Conservation (phyloP, 2,888 invertebrate genomes). For the Lysandra coridon region DNA sequence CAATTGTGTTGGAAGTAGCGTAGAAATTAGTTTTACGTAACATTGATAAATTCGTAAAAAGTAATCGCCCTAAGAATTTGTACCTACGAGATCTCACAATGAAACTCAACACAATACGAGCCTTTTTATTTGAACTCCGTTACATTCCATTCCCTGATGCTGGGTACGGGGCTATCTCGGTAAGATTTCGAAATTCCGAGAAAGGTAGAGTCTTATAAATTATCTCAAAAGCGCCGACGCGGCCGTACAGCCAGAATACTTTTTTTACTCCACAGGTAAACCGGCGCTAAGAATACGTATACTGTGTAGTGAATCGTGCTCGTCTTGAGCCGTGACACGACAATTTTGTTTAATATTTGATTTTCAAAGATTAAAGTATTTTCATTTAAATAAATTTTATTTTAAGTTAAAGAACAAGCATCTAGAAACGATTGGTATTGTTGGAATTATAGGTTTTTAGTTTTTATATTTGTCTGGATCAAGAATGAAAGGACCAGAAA, state of each 20-base stretch:
- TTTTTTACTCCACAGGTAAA: constrained; percentile 78
- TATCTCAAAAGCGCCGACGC: constrained; percentile 80
- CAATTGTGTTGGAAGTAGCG: constrained; percentile 7
- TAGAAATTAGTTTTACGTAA: constrained; percentile 29
- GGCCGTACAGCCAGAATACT: constrained; percentile 73
- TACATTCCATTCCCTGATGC: constrained; percentile 75
- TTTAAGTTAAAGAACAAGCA: not conserved
- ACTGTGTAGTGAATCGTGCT: constrained; percentile 44
- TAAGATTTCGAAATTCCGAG: constrained; percentile 79
- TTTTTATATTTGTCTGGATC: too few species aligned
- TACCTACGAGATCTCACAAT: constrained; percentile 45
- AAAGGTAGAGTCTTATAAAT: constrained; percentile 79
- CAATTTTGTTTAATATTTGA: constrained; percentile 20
- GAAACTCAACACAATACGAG: constrained; percentile 61
- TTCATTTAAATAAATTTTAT: not conserved
- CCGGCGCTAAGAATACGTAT: constrained; percentile 78
- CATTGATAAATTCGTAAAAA: constrained; percentile 28
- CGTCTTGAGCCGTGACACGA: constrained; percentile 26
- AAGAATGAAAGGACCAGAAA: too few species aligned
- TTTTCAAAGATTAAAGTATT: not conserved
- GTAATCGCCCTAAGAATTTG: constrained; percentile 12
- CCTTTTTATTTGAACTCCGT: constrained; percentile 72
- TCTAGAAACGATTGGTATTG: not conserved
- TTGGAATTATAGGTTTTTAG: too few species aligned
- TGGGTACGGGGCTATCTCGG: constrained; percentile 64